Conservation (phyloP, 2,888 invertebrate genomes). For the Hofmannophila pseudospretella region DNA sequence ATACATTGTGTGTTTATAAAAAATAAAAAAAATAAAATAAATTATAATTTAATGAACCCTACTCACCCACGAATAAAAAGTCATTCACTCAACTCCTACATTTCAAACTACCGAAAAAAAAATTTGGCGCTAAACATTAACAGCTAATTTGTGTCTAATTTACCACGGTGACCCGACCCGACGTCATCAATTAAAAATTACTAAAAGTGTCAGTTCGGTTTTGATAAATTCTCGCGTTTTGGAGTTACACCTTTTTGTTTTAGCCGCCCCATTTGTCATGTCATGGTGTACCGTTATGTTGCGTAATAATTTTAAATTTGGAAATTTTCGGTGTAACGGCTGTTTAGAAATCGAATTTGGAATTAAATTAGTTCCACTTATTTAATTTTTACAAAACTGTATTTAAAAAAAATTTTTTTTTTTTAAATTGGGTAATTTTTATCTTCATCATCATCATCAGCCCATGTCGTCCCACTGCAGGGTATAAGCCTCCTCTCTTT, state of each 20-base stretch:
- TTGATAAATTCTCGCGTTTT: conserved; percentile 56
- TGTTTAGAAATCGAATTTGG: too few relatives aligned
- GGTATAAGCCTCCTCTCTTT: too few relatives aligned
- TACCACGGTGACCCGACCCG: conserved; percentile 51
- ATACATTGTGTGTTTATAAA: too few relatives aligned
- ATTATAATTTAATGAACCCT: too few relatives aligned
- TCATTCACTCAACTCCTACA: neutral
- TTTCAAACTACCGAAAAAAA: neutral
- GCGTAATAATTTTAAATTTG: conserved; percentile 1
- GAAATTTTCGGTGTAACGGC: conserved; percentile 3
- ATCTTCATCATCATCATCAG: too few relatives aligned
- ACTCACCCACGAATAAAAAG: too few relatives aligned
- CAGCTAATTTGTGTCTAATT: conserved; percentile 58
- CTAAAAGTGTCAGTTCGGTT: conserved; percentile 43
- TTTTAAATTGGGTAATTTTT: too few relatives aligned
- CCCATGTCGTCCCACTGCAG: too few relatives aligned
- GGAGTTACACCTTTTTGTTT: conserved; percentile 43
- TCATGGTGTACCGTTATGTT: conserved; percentile 20
- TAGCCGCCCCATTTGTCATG: conserved; percentile 49
- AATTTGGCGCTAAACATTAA: conserved; percentile 49
- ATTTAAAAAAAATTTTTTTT: too few relatives aligned
- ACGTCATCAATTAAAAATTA: conserved; percentile 54
- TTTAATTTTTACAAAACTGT: too few relatives aligned
- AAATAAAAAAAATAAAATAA: too few relatives aligned
- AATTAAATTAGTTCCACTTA: too few relatives aligned